These are phyloP conservation scores for Agelas oroides DNA, from an alignment of 37 sponge, comb jelly and placozoan species.

Conservation along the genomic window DNA sequence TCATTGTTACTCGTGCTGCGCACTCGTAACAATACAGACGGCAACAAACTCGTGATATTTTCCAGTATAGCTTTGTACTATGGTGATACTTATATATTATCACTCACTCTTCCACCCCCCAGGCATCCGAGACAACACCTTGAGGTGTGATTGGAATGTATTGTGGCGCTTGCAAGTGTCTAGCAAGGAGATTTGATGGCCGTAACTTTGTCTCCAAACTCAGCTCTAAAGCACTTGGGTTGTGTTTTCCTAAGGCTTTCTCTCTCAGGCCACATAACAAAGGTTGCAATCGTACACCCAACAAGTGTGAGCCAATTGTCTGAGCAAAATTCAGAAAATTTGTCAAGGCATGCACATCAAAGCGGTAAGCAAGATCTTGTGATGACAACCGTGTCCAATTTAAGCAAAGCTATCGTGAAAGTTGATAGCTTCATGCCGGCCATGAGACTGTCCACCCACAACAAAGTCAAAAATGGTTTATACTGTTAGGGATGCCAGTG, in stretches of 20 bases:
- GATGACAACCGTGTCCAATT: slow-evolving; percentile 27
- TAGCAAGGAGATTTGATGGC: slow-evolving; percentile 63
- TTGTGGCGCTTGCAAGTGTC: too few species aligned
- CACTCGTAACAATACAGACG: too few species aligned
- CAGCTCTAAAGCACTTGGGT: slow-evolving; percentile 48
- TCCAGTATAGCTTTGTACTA: too few species aligned
- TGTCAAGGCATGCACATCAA: slow-evolving; percentile 28
- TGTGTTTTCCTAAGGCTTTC: slow-evolving; percentile 52
- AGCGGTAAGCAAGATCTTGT: slow-evolving; percentile 57
- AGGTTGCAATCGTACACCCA: slow-evolving; percentile 14
- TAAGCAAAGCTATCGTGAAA: slow-evolving; percentile 34
- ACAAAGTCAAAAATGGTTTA: slow-evolving; percentile 4
- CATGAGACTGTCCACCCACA: too few species aligned
- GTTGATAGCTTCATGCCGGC: neutral
- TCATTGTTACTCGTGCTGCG: too few species aligned
- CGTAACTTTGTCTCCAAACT: too few species aligned
- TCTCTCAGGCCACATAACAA: slow-evolving; percentile 68
- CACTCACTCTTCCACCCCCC: slow-evolving; percentile 83
- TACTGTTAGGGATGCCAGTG: slow-evolving; percentile 27
- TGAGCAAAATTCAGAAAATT: slow-evolving; percentile 23
- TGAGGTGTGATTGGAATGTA: slow-evolving; percentile 80
- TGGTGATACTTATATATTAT: too few species aligned
- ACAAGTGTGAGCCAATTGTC: slow-evolving; percentile 1
- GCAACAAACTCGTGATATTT: too few species aligned
- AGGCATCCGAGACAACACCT: slow-evolving; percentile 60